Evolutionary conservation across 2,797 vertebrate genomes (phyloP), one percentile per base, ranked within the genome.

Genomic region (Aeoliscus strigatus): DNA sequence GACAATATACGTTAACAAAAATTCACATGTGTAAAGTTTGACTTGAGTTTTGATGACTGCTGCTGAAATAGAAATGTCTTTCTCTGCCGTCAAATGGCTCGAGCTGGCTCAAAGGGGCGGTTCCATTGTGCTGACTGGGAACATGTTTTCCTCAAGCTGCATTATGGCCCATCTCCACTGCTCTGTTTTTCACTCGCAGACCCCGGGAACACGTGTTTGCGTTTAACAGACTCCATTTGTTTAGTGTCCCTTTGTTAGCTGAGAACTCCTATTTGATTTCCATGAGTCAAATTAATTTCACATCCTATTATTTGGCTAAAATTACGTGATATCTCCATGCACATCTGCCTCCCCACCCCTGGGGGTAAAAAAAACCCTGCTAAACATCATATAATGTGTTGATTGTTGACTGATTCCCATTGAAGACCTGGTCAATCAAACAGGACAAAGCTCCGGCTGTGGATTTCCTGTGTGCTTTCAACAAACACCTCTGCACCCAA

Each of bases 121-220:
- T 14, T 68, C 62, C 27, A 51, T 61, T 79, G 62, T 82, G 75
- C 74, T 66, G 61, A 72, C 70, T 26, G 60, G 56, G 65, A 70
- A 70, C 74, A 76, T 69, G 78, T 79, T 85, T 82, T 81, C 57
- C 60, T 79, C 71, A 0, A 74, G 67, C 73, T 43, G 54, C 39
- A 28, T 49, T 25, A 37, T 25, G 32, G 61, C 43, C 12, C 1
- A 18, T 46, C 53, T 64, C 40, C 14, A 27, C 28, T 26, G 26
- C 51, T n/a, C n/a, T 47, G 4, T 29, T 26, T 30, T 23, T 14
- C 35, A 2, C 36, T 61, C 13, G 45, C 55, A 51, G 48, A 61
- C 42, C 72, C 35, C 35, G 8, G n/a, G n/a, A 74, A 59, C 48
- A 39, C 13, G 14, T 73, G 73, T 74, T 73, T 66, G 51, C 2